These are phyloP conservation scores for Mormyrus iriodes DNA, from an alignment of 2,113 vertebrate species.

Conservation along the genomic window DNA sequence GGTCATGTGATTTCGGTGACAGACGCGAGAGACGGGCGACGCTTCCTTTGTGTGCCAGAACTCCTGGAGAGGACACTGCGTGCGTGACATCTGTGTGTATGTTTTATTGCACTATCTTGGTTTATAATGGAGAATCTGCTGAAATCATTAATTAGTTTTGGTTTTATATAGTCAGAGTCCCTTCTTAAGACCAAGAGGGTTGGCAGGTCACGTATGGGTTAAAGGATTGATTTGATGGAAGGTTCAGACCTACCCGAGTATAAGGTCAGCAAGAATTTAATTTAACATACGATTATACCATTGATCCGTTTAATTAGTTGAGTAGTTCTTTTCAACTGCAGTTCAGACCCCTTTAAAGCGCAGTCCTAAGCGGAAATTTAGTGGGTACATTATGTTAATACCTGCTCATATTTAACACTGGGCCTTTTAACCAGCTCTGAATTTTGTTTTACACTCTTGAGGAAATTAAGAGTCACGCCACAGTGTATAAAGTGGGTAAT, in stretches of 20 bases:
- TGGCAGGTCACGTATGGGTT: not conserved
- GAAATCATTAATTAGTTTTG: not conserved
- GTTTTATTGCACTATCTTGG: not conserved
- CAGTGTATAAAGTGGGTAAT: not conserved
- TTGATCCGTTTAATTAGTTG: not conserved
- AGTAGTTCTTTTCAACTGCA: not conserved
- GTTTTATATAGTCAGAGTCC: not conserved
- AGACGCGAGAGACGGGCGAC: not conserved
- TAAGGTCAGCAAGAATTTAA: constrained; percentile 1
- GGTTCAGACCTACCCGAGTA: not conserved
- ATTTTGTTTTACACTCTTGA: not conserved
- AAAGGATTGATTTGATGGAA: not conserved
- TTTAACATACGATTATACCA: not conserved
- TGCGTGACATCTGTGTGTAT: not conserved
- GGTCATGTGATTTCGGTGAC: not conserved
- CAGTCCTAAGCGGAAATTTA: not conserved
- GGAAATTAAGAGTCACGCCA: not conserved
- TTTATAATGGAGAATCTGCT: not conserved
- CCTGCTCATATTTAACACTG: not conserved
- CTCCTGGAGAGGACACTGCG: not conserved
- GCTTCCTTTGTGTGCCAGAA: not conserved
- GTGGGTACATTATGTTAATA: not conserved
- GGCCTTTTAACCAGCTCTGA: not conserved
- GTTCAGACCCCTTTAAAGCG: not conserved
- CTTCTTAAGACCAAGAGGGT: not conserved